Conservation (phyloP, 2,797 vertebrate genomes). For the Gallirallus australis region DNA sequence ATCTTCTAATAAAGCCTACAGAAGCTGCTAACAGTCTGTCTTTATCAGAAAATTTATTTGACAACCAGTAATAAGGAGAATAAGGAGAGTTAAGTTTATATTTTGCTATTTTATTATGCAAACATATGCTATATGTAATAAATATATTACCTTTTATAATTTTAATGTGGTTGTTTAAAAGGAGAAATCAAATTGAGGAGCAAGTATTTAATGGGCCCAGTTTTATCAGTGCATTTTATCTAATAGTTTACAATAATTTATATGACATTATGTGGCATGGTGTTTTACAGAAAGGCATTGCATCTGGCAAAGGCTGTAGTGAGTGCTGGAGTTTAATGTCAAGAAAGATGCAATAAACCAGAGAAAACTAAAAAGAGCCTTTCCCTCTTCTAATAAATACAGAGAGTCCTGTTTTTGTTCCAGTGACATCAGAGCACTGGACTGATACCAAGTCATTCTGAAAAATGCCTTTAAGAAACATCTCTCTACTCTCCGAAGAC, state of each 20-base stretch:
- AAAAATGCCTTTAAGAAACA: conserved; percentile 31
- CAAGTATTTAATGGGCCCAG: neutral
- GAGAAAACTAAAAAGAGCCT: conserved; percentile 24
- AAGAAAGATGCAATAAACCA: conserved; percentile 62
- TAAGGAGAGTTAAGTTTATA: conserved; percentile 9
- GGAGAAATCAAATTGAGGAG: neutral
- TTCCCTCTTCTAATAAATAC: conserved; percentile 38
- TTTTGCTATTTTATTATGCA: conserved; percentile 15
- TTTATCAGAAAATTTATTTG: conserved; percentile 41
- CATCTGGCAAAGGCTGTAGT: conserved; percentile 30
- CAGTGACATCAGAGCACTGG: conserved; percentile 64
- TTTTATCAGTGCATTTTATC: conserved; percentile 55
- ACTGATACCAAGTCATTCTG: neutral
- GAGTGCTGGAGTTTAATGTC: conserved; percentile 17
- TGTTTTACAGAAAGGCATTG: conserved; percentile 36
- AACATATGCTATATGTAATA: neutral
- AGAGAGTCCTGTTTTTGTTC: conserved; percentile 45
- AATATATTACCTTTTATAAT: neutral
- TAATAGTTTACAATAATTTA: conserved; percentile 27
- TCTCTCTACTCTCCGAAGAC: neutral
- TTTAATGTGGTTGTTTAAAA: conserved; percentile 19
- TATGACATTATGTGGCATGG: conserved; percentile 15
- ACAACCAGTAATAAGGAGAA: neutral
- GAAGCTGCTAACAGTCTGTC: neutral
- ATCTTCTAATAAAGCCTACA: neutral